These are phyloP conservation scores for Micrastur ruficollis DNA, from an alignment of 2,797 vertebrate genomes.

Conservation along the genomic window DNA sequence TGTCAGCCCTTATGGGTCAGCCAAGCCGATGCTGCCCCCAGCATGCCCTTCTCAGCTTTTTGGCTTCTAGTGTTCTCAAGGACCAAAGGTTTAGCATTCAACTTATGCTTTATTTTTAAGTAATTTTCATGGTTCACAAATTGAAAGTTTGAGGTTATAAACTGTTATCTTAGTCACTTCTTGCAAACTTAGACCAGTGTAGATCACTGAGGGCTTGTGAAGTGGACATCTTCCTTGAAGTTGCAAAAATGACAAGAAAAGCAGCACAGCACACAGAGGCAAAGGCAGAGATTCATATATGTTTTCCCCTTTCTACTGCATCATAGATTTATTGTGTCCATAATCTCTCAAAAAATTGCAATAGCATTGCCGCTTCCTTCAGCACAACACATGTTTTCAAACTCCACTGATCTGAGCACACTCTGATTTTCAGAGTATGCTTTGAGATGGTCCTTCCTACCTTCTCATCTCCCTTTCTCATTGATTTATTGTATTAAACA, in stretches of 20 bases:
- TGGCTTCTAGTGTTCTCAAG: not conserved
- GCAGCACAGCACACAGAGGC: not conserved
- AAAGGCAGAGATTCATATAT: not conserved
- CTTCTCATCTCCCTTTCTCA: not conserved
- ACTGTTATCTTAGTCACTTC: not conserved
- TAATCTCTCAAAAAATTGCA: not conserved
- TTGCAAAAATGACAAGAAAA: not conserved
- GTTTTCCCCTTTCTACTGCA: not conserved
- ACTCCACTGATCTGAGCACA: not conserved
- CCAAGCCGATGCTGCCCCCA: not conserved
- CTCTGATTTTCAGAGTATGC: not conserved
- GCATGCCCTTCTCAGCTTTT: not conserved
- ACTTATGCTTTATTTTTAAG: not conserved
- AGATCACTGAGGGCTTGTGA: not conserved
- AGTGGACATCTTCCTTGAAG: not conserved
- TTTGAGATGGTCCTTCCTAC: not conserved
- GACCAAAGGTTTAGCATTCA: not conserved
- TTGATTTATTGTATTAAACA: slow-evolving; percentile 37
- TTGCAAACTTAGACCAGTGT: not conserved
- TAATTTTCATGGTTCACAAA: not conserved
- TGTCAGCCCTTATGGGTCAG: not conserved
- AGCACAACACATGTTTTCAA: not conserved
- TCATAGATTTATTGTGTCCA: not conserved
- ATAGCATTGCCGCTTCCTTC: not conserved
- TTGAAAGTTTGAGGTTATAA: not conserved